Percentiles rank a stretch among this genome's conserved stretches.
Evolutionary conservation across 2,888 invertebrate genomes (phyloP).

Genomic region (Liodrosophila aerea): DNA sequence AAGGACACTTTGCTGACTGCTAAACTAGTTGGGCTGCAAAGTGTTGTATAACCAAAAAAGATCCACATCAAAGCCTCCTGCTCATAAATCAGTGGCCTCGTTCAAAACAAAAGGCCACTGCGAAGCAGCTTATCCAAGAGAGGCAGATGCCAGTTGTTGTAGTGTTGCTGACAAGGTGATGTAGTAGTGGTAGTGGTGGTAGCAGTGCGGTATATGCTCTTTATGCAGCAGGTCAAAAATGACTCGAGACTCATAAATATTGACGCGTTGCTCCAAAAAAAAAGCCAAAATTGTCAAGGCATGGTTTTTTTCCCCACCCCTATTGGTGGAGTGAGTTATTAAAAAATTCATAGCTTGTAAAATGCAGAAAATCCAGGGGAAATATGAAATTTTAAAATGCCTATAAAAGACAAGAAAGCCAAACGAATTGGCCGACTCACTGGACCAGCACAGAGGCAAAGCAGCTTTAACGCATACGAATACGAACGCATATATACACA

Average conservation of each 20-base stretch:
- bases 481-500: conserved; percentile 10
- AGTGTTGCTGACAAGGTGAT: not conserved
- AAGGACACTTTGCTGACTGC: conserved; percentile 36
- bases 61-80: conserved; percentile 49
- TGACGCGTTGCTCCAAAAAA: conserved; percentile 55
- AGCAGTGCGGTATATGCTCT: not conserved
- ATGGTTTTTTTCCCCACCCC: conserved; percentile 59
- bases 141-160: not conserved
- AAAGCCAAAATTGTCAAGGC: conserved; percentile 64
- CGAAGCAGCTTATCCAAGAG: conserved; percentile 12
- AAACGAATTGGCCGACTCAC: conserved; percentile 35
- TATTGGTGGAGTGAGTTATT: conserved; percentile 50
- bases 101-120: conserved; percentile 44
- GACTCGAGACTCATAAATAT: conserved; percentile 66
- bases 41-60: conserved; percentile 33
- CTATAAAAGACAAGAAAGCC: conserved; percentile 60
- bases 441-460: conserved; percentile 21
- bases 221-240: conserved; percentile 20
- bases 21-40: conserved; percentile 54
- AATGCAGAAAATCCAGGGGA: conserved; percentile 67
- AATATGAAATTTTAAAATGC: conserved; percentile 72
- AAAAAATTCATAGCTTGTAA: conserved; percentile 77
- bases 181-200: not conserved
- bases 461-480: conserved; percentile 38
- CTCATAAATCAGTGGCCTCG: conserved; percentile 51